These are phyloP conservation scores for Caretta caretta DNA, from an alignment of 2,113 vertebrate species.

Conservation along the genomic window DNA sequence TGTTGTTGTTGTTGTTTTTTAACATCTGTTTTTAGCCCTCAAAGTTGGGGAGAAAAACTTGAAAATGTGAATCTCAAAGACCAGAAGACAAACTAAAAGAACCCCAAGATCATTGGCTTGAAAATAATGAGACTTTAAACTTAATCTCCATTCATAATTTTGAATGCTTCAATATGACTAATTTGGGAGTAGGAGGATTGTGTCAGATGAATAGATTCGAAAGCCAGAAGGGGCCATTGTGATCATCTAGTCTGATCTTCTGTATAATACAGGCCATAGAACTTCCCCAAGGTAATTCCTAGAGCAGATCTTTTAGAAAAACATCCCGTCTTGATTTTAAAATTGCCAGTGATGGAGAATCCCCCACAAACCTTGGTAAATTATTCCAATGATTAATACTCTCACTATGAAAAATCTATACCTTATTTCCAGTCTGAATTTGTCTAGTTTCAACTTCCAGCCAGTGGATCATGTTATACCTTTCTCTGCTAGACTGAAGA, in stretches of 20 bases:
- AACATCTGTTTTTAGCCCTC: neutral
- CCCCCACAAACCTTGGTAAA: neutral
- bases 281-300: neutral
- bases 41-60: neutral
- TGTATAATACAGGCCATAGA: neutral
- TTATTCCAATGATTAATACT: neutral
- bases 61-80: neutral
- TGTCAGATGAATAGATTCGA: neutral
- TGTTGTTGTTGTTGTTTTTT: accelerated
- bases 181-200: neutral
- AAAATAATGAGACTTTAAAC: neutral
- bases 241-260: neutral
- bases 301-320: neutral
- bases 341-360: neutral
- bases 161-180: neutral
- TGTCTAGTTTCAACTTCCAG: neutral
- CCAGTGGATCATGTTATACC: neutral
- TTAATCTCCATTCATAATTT: neutral
- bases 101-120: neutral
- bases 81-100: neutral
- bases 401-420: neutral
- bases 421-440: neutral
- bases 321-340: neutral
- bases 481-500: neutral
- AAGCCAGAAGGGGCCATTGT: neutral